Percentiles rank a stretch among this genome's conserved stretches.
Evolutionary conservation across 2,797 vertebrate genomes (phyloP).

Genomic region (Sebastes melanostomus): DNA sequence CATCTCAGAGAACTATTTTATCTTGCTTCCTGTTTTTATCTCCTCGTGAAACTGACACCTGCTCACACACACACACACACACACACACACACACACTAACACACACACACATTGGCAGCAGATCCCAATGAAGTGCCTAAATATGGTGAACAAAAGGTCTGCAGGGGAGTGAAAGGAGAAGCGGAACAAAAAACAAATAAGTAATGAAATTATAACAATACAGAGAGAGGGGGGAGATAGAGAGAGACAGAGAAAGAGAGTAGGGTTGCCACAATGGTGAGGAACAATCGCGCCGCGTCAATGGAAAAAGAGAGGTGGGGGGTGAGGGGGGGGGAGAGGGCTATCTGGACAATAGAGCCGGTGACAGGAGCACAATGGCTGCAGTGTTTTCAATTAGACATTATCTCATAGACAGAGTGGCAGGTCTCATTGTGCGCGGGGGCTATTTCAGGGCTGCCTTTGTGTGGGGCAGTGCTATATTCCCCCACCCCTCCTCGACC

Average conservation of each 20-base stretch:
- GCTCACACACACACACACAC: slow-evolving; percentile 35
- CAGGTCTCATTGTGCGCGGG: slow-evolving; percentile 92
- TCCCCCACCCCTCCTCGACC: slow-evolving; percentile 75
- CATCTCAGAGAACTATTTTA: slow-evolving; percentile 69
- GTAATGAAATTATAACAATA: slow-evolving; percentile 99
- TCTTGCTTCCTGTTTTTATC: slow-evolving; percentile 79
- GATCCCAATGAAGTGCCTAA: slow-evolving; percentile 83
- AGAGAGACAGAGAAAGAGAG: slow-evolving; percentile 78
- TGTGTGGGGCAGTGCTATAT: slow-evolving; percentile 92
- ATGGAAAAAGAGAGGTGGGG: slow-evolving; percentile 87
- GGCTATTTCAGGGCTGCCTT: slow-evolving; percentile 99
- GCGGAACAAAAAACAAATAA: slow-evolving; percentile 91
- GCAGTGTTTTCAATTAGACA: slow-evolving; percentile 98
- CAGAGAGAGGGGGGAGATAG: slow-evolving; percentile 73
- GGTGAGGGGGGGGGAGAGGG: slow-evolving; percentile 67
- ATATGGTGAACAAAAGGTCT: slow-evolving; percentile 84
- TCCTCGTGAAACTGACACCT: slow-evolving; percentile 80
- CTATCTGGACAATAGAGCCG: slow-evolving; percentile 93
- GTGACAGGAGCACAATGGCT: slow-evolving; percentile 99
- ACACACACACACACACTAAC: slow-evolving; percentile 29
- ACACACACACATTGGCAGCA: slow-evolving; percentile 61
- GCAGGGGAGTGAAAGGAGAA: slow-evolving; percentile 91
- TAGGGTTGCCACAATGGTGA: slow-evolving; percentile 91
- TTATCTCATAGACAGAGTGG: slow-evolving; percentile 99
- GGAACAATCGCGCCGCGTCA: slow-evolving; percentile 98